Percentiles rank a stretch among this genome's conserved stretches.
Conservation (phyloP, 1,140 invertebrate genomes). For the Drosophila tsacasi region DNA sequence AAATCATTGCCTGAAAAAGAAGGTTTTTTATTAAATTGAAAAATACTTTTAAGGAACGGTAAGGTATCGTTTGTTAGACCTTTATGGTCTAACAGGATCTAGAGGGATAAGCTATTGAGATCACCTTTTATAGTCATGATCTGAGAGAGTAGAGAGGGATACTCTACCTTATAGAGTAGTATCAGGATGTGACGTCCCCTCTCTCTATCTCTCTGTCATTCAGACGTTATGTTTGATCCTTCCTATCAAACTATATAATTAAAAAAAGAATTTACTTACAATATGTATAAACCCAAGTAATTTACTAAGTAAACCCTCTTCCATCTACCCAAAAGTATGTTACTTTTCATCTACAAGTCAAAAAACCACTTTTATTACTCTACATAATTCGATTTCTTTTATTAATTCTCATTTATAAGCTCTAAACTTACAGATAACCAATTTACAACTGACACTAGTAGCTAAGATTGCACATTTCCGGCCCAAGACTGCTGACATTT, state of each 20-base stretch:
- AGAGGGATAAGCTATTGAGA: too few species aligned
- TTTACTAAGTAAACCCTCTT: neutral
- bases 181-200: too few species aligned
- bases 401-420: neutral
- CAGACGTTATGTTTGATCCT: neutral
- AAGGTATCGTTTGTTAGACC: too few species aligned
- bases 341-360: too few species aligned
- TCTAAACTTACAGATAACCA: neutral
- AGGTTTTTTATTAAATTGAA: too few species aligned
- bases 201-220: too few species aligned
- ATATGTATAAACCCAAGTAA: neutral
- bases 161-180: too few species aligned
- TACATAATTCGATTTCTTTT: constrained; percentile 8
- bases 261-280: too few species aligned
- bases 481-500: constrained; percentile 85
- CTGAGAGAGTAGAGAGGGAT: too few species aligned
- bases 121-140: too few species aligned
- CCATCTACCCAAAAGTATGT: constrained; percentile 14
- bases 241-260: neutral
- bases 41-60: neutral
- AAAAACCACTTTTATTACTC: neutral
- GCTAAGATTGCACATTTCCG: constrained; percentile 84
- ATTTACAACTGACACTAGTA: constrained; percentile 57
- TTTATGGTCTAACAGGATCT: too few species aligned
- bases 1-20: too few species aligned